These are phyloP conservation scores for Takifugu ocellatus DNA, from an alignment of 2,797 vertebrate genomes.

Conservation along the genomic window DNA sequence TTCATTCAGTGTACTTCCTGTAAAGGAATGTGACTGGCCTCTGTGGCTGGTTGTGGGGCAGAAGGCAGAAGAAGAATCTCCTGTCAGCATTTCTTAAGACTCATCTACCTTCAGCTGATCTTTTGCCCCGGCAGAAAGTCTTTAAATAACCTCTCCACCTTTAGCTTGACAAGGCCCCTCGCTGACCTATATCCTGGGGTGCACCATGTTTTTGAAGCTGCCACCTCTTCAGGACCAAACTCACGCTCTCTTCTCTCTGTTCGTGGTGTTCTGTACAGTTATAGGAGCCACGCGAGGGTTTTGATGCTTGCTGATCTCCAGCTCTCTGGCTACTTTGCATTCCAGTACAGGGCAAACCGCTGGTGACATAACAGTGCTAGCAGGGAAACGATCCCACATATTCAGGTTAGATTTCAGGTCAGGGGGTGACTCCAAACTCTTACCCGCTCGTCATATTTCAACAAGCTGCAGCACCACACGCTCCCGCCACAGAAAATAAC, in stretches of 20 bases:
- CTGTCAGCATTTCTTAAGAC: slow-evolving; percentile 24
- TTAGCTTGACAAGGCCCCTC: slow-evolving; percentile 15
- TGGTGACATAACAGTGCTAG: slow-evolving; percentile 63
- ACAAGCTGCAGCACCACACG: not conserved
- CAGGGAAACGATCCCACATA: slow-evolving; percentile 38
- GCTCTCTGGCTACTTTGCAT: slow-evolving; percentile 37
- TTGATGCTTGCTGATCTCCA: slow-evolving; percentile 26
- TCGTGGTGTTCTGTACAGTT: not conserved
- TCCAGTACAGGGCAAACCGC: slow-evolving; percentile 48
- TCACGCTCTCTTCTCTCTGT: not conserved
- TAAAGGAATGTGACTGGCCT: slow-evolving; percentile 10
- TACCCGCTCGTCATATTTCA: not conserved
- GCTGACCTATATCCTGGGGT: not conserved
- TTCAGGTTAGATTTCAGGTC: slow-evolving; percentile 31
- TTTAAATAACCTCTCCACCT: slow-evolving; percentile 51
- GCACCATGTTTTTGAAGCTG: not conserved
- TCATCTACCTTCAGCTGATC: slow-evolving; percentile 47
- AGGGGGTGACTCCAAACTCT: slow-evolving; percentile 20
- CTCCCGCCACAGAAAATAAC: not conserved
- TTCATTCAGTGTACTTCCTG: slow-evolving; percentile 18
- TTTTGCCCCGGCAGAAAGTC: slow-evolving; percentile 17
- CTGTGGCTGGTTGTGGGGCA: not conserved
- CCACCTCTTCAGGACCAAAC: not conserved
- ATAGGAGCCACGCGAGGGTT: slow-evolving; percentile 11
- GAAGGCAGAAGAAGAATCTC: slow-evolving; percentile 21